Base-by-base conservation (phyloP, 2,797 vertebrate genomes). In the Dermochelys coriacea region DNA sequence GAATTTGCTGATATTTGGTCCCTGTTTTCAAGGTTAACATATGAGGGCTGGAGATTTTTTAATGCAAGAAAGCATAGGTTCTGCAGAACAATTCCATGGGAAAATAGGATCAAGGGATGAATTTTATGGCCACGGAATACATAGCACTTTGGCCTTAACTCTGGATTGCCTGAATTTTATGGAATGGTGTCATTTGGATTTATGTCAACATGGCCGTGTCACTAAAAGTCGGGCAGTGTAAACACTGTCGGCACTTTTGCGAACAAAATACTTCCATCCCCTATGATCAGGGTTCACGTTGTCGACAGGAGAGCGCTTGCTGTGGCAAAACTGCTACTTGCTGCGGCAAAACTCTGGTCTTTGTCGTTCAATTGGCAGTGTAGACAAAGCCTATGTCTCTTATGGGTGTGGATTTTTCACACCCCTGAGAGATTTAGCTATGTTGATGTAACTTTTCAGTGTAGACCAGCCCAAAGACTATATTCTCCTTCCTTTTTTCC, bases 81-180 rank as follows among this genome's bases (percentile, higher is more conserved):
- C 64, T 25, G 5, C 21, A 71, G 64, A 68, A 68, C 64, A 68
- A 12, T 6, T 5, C 14, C 23, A 25, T 14, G 8, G 15, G 12
- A 16, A 61, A 11, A 75, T 12, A 49, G 45, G 45, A 27, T 9
- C 7, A 12, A 10, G 68, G 74, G 51, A 31, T 0, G 0, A 55
- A 41, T 47, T 29, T 92, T 41, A 77, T 84, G 77, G 59, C 80
- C 57, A n/a, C 1, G 2, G 50, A 57, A 57, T 59, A 12, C 0
- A 1, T 21, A 41, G 19, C 3, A 34, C 31, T 34, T 34, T 31
- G 14, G 59, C 50, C 18, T 57, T 87, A 34, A 50, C 50, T 29
- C 86, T 41, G n/a, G n/a, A 37, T 41, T 71, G 37, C 16, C 79
- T 1, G 83, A 57, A 37, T 25, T 83, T 21, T 1, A 1, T 9